Conservation (phyloP, 1,140 invertebrate genomes). For the Metopolophium dirhodum region DNA sequence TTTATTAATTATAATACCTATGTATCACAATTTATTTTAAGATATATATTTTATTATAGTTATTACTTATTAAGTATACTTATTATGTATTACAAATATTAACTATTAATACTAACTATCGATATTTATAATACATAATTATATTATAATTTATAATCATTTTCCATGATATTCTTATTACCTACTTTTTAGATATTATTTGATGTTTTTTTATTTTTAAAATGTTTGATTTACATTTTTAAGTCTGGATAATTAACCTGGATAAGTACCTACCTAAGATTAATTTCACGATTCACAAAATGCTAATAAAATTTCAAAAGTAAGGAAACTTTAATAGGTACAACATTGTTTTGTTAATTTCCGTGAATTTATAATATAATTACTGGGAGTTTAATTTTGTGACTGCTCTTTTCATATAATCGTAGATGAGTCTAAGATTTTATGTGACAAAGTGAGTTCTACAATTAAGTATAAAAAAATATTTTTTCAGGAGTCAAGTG, state of each 20-base stretch:
- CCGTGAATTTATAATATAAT: neutral
- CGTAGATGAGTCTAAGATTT: neutral
- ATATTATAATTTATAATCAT: neutral
- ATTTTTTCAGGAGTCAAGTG: neutral
- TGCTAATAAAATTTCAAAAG: neutral
- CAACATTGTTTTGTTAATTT: neutral
- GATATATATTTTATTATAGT: neutral
- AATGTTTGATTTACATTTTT: neutral
- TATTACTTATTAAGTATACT: too few species aligned
- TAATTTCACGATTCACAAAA: neutral
- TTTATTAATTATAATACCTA: neutral
- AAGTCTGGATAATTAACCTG: neutral
- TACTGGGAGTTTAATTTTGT: neutral
- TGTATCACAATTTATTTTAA: neutral
- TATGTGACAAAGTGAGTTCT: neutral
- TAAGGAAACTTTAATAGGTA: neutral
- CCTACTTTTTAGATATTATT: neutral
- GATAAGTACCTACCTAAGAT: neutral
- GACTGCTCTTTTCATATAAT: neutral
- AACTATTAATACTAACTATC: too few species aligned
- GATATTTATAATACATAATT: too few species aligned
- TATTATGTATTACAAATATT: neutral
- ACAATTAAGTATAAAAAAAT: neutral
- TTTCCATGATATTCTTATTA: neutral
- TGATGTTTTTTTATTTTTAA: neutral